Evolutionary conservation across 64 coral and sea anemone genomes (phyloP).

Genomic region (Stichodactyla mertensii): DNA sequence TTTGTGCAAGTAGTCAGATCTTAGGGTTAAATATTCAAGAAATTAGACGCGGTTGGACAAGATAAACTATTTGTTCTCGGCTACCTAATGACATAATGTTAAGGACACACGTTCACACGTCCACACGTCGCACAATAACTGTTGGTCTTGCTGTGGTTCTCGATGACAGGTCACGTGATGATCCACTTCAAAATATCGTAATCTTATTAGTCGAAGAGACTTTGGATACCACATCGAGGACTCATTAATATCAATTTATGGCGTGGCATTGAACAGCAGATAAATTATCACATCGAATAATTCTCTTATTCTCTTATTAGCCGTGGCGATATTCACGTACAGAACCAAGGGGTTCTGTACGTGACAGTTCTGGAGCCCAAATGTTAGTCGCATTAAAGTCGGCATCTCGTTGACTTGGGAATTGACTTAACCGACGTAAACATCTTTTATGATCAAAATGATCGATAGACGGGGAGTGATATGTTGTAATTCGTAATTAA

Average conservation of each 20-base stretch:
- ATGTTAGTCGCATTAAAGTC: not conserved
- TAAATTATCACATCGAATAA: not conserved
- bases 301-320: not conserved
- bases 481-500: not conserved
- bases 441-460: not conserved
- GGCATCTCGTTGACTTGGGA: not conserved
- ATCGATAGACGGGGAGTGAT: not conserved
- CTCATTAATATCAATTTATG: not conserved
- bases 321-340: not conserved
- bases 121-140: not conserved
- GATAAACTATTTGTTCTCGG: too few relatives aligned
- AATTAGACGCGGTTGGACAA: too few relatives aligned
- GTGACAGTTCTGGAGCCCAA: not conserved
- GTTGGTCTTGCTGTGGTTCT: not conserved
- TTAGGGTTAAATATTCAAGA: too few relatives aligned
- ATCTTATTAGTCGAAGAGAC: not conserved
- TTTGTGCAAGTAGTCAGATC: too few relatives aligned
- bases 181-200: too few relatives aligned
- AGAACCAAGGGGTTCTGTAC: not conserved
- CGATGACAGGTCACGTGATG: not conserved
- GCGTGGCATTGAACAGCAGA: not conserved
- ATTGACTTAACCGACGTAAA: not conserved
- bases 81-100: too few relatives aligned
- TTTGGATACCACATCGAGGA: not conserved
- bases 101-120: not conserved